Percentiles rank a stretch among this genome's conserved stretches.
phyloP scores from a whole-genome alignment of 2,888 invertebrate species.

The Chalcis sispes region DNA sequence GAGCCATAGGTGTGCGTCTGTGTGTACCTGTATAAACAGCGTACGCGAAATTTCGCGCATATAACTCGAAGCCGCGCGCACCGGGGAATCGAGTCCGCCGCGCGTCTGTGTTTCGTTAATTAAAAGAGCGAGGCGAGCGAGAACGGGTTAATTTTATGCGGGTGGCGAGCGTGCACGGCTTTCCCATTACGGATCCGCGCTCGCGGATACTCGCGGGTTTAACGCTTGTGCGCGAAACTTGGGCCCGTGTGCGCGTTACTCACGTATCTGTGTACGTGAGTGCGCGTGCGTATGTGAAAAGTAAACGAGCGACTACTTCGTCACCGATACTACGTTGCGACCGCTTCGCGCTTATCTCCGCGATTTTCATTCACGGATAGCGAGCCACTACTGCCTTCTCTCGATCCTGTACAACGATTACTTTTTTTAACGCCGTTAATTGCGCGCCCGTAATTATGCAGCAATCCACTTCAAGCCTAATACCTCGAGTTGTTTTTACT shows the following conservation, averaged over 20 bases:
- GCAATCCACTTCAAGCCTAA: not conserved
- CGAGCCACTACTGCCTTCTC: too few relatives aligned
- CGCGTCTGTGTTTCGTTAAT: slow-evolving; percentile 73
- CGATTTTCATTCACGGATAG: slow-evolving; percentile 8
- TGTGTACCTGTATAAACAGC: too few relatives aligned
- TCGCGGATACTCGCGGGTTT: slow-evolving; percentile 54
- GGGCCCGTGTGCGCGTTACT: not conserved
- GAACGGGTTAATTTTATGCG: slow-evolving; percentile 75
- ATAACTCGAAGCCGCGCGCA: slow-evolving; percentile 65
- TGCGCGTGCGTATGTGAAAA: not conserved
- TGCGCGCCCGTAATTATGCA: not conserved
- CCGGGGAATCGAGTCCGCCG: slow-evolving; percentile 39
- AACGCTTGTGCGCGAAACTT: too few relatives aligned
- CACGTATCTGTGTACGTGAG: slow-evolving; percentile 10
- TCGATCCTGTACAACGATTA: slow-evolving; percentile 37
- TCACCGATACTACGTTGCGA: slow-evolving; percentile 43
- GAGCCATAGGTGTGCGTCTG: too few relatives aligned
- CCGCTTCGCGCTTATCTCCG: slow-evolving; percentile 13
- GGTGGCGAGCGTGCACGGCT: slow-evolving; percentile 73
- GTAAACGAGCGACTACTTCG: slow-evolving; percentile 47
- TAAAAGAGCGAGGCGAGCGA: slow-evolving; percentile 67
- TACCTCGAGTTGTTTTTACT: not conserved
- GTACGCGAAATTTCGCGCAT: slow-evolving; percentile 26
- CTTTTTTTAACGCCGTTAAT: slow-evolving; percentile 15
- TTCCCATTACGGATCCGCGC: slow-evolving; percentile 70